A percentile compares a stretch with the other conserved stretches of the same genome.
Conservation (phyloP, 2,113 vertebrate species). For the Sarotherodon lohbergeri region DNA sequence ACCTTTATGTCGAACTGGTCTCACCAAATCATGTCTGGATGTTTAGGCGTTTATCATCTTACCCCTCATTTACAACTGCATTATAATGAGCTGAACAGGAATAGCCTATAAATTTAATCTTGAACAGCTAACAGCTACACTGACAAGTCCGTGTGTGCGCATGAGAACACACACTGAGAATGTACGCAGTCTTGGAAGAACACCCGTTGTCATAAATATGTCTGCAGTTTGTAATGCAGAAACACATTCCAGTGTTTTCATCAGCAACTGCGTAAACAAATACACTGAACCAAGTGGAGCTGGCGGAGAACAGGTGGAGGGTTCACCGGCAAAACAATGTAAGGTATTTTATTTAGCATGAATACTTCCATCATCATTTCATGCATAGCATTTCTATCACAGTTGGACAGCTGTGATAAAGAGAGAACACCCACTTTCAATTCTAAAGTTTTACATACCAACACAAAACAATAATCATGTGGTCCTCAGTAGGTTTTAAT, state of each 20-base stretch:
- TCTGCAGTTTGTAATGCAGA: not conserved
- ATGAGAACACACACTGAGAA: slow-evolving; percentile 3
- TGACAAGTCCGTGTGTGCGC: not conserved
- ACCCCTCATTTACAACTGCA: not conserved
- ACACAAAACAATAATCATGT: not conserved
- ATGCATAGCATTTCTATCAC: not conserved
- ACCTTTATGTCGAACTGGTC: not conserved
- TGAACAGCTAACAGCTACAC: not conserved
- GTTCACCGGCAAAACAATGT: not conserved
- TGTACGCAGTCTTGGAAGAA: slow-evolving; percentile 2
- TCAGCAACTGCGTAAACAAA: slow-evolving; percentile 49
- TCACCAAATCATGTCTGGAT: not conserved
- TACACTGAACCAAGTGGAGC: not conserved
- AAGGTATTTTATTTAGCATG: not conserved
- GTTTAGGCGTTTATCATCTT: not conserved
- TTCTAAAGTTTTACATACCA: not conserved
- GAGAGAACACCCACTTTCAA: not conserved
- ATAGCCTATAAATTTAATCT: slow-evolving; percentile 8
- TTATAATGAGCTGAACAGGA: not conserved
- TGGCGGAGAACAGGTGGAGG: not conserved
- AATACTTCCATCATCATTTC: not conserved
- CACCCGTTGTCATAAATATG: slow-evolving; percentile 23
- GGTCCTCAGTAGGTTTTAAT: not conserved
- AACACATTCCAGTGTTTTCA: slow-evolving; percentile 34
- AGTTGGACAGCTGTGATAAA: not conserved